Base-by-base conservation (phyloP, 2,113 vertebrate genomes). In the Microtus oregoni region DNA sequence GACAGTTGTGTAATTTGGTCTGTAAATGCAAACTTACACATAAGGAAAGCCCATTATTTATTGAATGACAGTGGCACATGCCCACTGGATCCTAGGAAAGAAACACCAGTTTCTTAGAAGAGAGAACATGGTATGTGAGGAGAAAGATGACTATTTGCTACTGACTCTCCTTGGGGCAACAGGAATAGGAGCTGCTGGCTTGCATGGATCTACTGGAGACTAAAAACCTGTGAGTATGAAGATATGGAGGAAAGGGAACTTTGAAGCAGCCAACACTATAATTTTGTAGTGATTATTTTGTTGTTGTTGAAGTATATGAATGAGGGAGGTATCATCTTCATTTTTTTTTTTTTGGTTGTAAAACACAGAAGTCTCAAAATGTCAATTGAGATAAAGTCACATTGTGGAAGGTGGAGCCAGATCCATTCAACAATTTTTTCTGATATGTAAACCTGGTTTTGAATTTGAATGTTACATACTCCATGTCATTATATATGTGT, bases 81-180 rank as follows among this genome's bases (percentile, higher is more conserved):
- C 75, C 14, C 19, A 8, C 0, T 63, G 35, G 38, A 41, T 47
- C 0, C 5, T 1, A 10, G 17, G 20, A 83, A 10, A 17, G 61
- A 63, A 63, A 24, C 75, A 19, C 7, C 3, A 73, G 32, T 5
- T 41, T 6, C 13, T 67, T 14, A 61, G 20, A 83, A 52, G 35
- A 58, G 28, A 78, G 32, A 47, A n/a, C 2, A 72, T 67, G 5
- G 0, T n/a, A 1, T 4, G 0, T 24, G 3, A 22, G 8, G 30
- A 22, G 28, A 9, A 12, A 26, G 61, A 35, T 4, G 20, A 12
- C 14, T 19, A 26, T 44, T 38, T 12, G 6, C 24, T 30, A 3
- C 32, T 10, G 2, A 15, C 6, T 38, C 50, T 85, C 67, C 47
- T 73, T 61, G n/a, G 7, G 47, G 7, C 67, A 65, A 92, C 58